Evolutionary conservation across 2,113 vertebrate genomes (phyloP).

Genomic region (Bubo scandiacus): DNA sequence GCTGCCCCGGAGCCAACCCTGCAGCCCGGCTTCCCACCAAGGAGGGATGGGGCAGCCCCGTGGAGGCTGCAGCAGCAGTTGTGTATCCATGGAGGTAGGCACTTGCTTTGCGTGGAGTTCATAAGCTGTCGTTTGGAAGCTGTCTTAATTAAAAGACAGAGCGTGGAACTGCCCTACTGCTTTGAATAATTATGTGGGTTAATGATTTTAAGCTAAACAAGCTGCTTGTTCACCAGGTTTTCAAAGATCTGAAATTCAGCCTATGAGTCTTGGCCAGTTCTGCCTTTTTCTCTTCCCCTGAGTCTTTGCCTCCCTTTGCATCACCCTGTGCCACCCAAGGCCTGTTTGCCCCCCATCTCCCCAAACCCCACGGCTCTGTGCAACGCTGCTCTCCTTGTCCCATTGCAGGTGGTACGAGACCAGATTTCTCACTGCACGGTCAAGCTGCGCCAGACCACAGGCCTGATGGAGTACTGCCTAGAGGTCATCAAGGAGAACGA

Average conservation of each 20-base stretch:
- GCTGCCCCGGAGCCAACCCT: background rate
- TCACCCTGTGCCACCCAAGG: background rate
- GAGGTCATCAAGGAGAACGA: slow-evolving; percentile 99
- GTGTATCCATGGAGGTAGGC: fast-evolving
- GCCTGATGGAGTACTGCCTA: slow-evolving; percentile 98
- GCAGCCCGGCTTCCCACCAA: fast-evolving
- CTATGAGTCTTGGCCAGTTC: background rate
- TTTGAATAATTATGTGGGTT: background rate
- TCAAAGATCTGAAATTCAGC: background rate
- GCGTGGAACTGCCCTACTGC: background rate
- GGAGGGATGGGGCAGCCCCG: background rate
- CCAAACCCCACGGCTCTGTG: background rate
- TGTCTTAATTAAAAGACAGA: background rate
- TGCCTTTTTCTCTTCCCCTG: background rate
- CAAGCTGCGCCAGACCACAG: slow-evolving; percentile 96
- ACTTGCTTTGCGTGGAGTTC: background rate
- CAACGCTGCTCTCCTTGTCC: background rate
- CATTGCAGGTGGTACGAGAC: slow-evolving; percentile 91
- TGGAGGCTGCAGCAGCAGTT: background rate
- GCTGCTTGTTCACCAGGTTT: background rate
- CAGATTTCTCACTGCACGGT: slow-evolving; percentile 98
- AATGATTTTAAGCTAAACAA: background rate
- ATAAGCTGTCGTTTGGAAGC: background rate
- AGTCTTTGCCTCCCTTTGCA: fast-evolving
- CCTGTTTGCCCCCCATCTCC: background rate